These are phyloP conservation scores for Salminus brasiliensis DNA, from an alignment of 2,113 vertebrate species.

Conservation along the genomic window DNA sequence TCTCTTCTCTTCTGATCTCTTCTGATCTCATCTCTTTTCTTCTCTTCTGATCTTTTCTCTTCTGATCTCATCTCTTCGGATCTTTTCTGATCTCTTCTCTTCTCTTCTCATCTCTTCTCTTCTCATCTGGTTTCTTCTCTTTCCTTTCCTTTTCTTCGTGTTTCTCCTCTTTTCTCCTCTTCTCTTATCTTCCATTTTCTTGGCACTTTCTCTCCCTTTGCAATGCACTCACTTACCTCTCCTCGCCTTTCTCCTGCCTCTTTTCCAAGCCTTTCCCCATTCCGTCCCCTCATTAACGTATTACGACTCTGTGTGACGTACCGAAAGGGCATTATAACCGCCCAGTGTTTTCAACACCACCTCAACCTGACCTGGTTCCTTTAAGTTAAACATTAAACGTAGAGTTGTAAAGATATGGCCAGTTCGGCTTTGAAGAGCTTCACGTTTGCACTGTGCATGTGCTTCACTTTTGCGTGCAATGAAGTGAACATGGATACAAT, in stretches of 20 bases:
- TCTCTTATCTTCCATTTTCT: neutral
- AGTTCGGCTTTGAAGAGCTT: neutral
- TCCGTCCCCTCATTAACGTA: neutral
- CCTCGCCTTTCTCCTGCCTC: neutral
- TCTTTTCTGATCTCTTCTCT: neutral
- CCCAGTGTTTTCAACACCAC: neutral
- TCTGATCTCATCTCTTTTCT: neutral
- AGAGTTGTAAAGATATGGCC: neutral
- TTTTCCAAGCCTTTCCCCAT: neutral
- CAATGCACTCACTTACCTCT: neutral
- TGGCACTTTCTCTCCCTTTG: neutral
- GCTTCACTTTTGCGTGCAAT: neutral
- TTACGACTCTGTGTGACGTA: neutral
- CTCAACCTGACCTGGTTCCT: neutral
- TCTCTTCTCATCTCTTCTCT: neutral
- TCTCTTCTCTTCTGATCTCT: neutral
- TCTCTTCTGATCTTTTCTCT: neutral
- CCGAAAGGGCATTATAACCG: neutral
- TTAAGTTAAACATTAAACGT: constrained; percentile 32
- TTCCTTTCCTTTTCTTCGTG: neutral
- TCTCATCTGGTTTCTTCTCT: neutral
- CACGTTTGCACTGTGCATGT: neutral
- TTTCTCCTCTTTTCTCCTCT: neutral
- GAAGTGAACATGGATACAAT: neutral
- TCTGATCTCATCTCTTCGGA: neutral